Evolutionary conservation across 2,113 vertebrate species (phyloP).

Genomic region (Acrocephalus arundinaceus): DNA sequence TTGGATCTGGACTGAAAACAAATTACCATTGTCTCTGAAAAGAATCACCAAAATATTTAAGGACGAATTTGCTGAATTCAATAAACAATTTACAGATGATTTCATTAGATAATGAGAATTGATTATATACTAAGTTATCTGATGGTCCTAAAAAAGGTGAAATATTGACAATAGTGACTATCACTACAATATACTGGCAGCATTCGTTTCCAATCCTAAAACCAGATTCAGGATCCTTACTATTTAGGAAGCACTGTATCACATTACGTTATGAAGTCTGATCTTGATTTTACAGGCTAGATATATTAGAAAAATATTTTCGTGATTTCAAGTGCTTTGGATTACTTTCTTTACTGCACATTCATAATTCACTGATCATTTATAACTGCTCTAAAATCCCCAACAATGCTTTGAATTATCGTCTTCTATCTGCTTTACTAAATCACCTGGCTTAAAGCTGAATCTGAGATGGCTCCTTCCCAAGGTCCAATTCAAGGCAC

Average conservation of each 20-base stretch:
- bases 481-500: neutral
- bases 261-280: neutral
- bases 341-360: neutral
- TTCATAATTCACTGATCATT: neutral
- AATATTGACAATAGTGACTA: neutral
- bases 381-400: neutral
- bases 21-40: constrained; percentile 16
- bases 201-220: neutral
- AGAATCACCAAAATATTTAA: constrained; percentile 4
- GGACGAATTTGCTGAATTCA: constrained; percentile 12
- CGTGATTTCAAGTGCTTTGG: neutral
- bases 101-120: constrained; percentile 46
- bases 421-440: neutral
- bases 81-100: constrained; percentile 52
- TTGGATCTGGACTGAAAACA: constrained; percentile 12
- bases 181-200: neutral
- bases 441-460: neutral
- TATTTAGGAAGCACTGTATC: neutral
- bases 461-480: neutral
- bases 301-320: neutral
- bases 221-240: neutral
- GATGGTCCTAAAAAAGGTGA: neutral
- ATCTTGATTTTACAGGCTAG: neutral
- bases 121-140: constrained; percentile 23
- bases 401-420: neutral